Conservation (phyloP, 2,888 invertebrate species). For the Steinernema carpocapsae region DNA sequence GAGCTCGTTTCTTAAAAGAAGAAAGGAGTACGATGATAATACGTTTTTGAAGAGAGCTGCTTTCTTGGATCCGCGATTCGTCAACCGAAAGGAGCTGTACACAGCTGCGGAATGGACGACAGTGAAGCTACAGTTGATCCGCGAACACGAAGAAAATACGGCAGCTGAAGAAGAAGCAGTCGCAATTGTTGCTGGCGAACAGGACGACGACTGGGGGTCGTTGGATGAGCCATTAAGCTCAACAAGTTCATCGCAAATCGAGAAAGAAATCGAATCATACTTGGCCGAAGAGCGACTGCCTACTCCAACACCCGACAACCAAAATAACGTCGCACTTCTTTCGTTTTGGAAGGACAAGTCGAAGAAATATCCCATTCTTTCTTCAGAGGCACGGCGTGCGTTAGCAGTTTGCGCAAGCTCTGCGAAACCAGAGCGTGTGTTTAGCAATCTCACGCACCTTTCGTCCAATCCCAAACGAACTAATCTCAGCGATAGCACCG, state of each 20-base stretch:
- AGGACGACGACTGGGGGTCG: background rate
- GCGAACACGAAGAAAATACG: no score
- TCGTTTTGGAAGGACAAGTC: background rate
- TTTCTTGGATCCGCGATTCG: slow-evolving; percentile 4
- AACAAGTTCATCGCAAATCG: background rate
- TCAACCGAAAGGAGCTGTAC: background rate
- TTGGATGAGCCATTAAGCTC: background rate
- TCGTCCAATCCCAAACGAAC: background rate
- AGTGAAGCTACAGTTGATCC: background rate
- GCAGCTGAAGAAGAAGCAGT: background rate
- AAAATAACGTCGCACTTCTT: background rate
- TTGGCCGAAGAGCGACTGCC: background rate
- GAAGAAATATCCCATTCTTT: background rate
- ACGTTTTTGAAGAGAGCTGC: background rate
- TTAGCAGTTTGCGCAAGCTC: background rate
- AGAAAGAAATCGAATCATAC: background rate
- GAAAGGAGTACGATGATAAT: background rate
- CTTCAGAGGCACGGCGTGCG: background rate
- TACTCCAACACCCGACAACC: background rate
- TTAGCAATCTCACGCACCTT: background rate
- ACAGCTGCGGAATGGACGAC: background rate
- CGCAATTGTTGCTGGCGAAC: background rate
- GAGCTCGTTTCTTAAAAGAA: background rate
- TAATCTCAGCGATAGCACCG: background rate
- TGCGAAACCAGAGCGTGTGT: background rate